Evolutionary conservation across 2,797 vertebrate genomes (phyloP), one percentile per base, ranked within the genome.

Genomic region (Choloepus didactylus): DNA sequence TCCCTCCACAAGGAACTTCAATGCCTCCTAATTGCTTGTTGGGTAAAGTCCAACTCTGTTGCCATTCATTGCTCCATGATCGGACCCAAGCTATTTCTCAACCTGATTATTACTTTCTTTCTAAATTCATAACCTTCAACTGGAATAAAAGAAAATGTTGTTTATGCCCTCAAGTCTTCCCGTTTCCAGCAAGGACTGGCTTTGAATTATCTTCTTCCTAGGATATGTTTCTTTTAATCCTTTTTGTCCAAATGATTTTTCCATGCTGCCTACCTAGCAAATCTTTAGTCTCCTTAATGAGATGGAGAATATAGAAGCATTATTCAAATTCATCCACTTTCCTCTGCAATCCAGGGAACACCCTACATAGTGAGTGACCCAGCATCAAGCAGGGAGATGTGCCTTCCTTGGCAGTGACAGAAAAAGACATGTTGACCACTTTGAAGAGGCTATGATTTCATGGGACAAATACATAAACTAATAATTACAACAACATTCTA

Each of bases 111-210:
- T 87, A 75, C 49, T 93, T 95, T 91, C 66, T 82, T 89, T 92
- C 73, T 91, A 86, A 93, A 95, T 91, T 96, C 83, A 93, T 95
- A 87, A 91, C 51, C 38, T 96, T 95, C 73, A 96, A 7, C 59
- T 75, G 35, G 51, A 92, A 94, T 66, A 73, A 73, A 89, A 95
- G 56, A 84, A 96, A 91, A 84, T 85, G 46, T 3, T 44, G 82
- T 15, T 83, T 72, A 92, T 27, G 31, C 21, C 62, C n/a, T 60
- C 54, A 93, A 41, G 41, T 64, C 25, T 31, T 96, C 46, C 2
- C 82, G 25, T 49, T 96, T 83, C 49, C 64, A 89, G 5, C 3
- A 83, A 87, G 29, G 41, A 76, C 35, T 79, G 23, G 6, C 44
- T 89, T 66, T 91, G 60, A 93, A 62, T 85, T 70, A 49, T 67